phyloP scores from a whole-genome alignment of 2,113 vertebrate species.

The Oryzias celebensis region DNA sequence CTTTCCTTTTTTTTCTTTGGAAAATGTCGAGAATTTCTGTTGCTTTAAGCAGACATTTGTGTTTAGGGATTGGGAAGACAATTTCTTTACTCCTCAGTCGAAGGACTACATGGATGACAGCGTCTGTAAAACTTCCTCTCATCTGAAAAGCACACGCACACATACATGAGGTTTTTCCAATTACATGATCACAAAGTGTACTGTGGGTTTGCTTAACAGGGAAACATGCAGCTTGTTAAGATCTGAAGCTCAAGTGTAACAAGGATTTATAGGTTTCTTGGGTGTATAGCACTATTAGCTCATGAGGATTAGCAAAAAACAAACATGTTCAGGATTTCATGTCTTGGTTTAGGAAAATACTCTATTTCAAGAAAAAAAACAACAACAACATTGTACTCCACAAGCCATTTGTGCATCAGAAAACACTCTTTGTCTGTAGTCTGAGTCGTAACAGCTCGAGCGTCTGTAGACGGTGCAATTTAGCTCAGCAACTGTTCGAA shows the following conservation, averaged over 20 bases:
- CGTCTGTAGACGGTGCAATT: too few species aligned
- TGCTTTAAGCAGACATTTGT: conserved; percentile 56
- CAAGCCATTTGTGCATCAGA: conserved; percentile 18
- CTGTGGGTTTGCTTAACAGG: conserved; percentile 24
- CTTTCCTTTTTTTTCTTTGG: conserved; percentile 76
- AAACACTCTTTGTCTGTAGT: conserved; percentile 12
- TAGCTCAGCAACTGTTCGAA: not conserved
- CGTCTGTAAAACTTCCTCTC: conserved; percentile 32
- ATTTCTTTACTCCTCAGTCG: conserved; percentile 50
- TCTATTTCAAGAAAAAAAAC: conserved; percentile 25
- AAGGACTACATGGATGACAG: conserved; percentile 50
- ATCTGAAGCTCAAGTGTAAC: conserved; percentile 34
- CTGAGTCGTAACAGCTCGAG: not conserved
- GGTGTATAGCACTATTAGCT: conserved; percentile 29
- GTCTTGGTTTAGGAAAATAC: conserved; percentile 54
- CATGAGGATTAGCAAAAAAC: conserved; percentile 23
- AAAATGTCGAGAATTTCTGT: conserved; percentile 73
- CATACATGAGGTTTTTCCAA: conserved; percentile 24
- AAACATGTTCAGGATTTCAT: conserved; percentile 18
- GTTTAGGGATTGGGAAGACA: conserved; percentile 49
- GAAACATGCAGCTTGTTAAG: conserved; percentile 29
- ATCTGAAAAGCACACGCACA: conserved; percentile 40
- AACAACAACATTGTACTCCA: conserved; percentile 10
- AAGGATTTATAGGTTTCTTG: conserved; percentile 23
- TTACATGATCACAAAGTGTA: conserved; percentile 35